Percentiles rank a stretch among this genome's conserved stretches.
Conservation (phyloP, 2,797 vertebrate species). For the Chiropotes sagulatus region DNA sequence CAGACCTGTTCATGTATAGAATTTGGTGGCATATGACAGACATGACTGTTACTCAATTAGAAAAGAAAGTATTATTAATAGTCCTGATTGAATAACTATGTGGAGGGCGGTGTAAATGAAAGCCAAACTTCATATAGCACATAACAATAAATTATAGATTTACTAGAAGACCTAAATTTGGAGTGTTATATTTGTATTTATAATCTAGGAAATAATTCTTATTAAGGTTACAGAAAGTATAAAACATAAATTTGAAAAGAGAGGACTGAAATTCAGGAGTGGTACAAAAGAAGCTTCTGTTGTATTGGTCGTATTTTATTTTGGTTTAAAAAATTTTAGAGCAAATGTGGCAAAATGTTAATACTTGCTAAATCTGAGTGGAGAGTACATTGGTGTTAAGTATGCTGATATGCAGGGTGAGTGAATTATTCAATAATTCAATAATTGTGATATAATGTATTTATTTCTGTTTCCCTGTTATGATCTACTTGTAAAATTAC, state of each 20-base stretch:
- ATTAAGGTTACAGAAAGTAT: neutral
- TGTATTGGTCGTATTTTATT: neutral
- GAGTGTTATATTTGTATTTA: neutral
- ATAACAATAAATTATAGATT: neutral
- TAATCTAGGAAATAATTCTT: neutral
- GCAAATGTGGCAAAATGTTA: neutral
- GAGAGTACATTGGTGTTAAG: neutral
- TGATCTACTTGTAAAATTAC: neutral
- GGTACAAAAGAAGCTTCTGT: neutral
- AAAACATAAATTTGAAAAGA: neutral
- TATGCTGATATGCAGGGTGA: neutral
- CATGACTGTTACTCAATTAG: neutral
- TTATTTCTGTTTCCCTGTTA: neutral
- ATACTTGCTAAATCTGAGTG: neutral
- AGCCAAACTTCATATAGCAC: neutral
- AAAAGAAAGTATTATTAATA: neutral
- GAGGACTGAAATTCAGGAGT: neutral
- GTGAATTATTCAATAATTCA: neutral
- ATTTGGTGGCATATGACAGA: neutral
- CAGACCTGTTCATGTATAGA: neutral
- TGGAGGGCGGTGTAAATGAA: neutral
- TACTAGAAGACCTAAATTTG: neutral
- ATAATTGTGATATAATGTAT: neutral
- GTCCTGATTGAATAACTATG: neutral
- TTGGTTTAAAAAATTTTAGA: neutral